A percentile compares a stretch with the other conserved stretches of the same genome.
These are phyloP conservation scores for Drosophila fungiperda DNA, from an alignment of 2,888 invertebrate genomes.

Conservation along the genomic window DNA sequence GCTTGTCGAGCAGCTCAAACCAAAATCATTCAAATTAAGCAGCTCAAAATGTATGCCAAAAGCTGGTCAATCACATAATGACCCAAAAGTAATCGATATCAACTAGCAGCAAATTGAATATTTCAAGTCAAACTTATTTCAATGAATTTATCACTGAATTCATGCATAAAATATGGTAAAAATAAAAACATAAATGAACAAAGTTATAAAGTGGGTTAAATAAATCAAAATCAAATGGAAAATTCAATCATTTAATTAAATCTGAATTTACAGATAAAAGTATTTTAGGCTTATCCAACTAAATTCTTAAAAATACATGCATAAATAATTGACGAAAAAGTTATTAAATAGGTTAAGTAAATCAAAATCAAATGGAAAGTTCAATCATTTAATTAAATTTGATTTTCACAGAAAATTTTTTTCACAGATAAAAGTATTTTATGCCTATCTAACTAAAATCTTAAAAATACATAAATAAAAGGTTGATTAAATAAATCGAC, in stretches of 20 bases:
- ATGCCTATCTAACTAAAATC: background rate
- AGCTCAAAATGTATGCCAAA: slow-evolving; percentile 40
- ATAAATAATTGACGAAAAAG: background rate
- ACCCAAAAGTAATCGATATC: slow-evolving; percentile 16
- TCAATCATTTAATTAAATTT: background rate
- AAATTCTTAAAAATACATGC: background rate
- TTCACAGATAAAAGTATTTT: background rate
- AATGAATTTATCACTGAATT: background rate
- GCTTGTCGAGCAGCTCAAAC: slow-evolving; percentile 17
- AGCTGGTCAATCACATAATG: slow-evolving; percentile 25
- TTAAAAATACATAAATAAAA: no score
- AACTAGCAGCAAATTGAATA: slow-evolving; percentile 9
- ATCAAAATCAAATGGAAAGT: background rate
- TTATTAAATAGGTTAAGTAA: background rate
- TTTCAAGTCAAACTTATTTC: background rate
- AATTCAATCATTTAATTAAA: background rate
- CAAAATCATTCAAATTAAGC: slow-evolving; percentile 45
- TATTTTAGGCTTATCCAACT: background rate
- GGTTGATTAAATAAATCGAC: background rate
- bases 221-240: background rate
- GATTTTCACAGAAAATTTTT: no score
- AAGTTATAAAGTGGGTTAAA: background rate
- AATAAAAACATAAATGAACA: background rate
- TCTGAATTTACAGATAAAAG: background rate
- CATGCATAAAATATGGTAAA: background rate